Evolutionary conservation across 1,140 invertebrate species (phyloP).

Genomic region (Hormaphis cornu): DNA sequence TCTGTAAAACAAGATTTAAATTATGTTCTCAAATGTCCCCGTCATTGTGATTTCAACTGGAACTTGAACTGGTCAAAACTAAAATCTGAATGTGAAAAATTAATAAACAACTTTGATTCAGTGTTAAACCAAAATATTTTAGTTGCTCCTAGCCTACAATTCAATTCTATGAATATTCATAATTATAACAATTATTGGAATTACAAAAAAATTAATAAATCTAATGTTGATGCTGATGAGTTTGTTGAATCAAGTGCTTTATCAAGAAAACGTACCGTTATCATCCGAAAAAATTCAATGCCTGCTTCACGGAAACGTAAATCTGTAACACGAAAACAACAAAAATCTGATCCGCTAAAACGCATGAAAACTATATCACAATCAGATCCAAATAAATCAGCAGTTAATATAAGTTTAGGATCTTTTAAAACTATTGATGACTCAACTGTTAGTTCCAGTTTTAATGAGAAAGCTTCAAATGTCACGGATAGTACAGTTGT

Average conservation of each 20-base stretch:
- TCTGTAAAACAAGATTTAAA: constrained; percentile 53
- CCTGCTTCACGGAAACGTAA: not conserved
- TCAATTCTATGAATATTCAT: constrained; percentile 51
- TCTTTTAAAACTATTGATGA: constrained; percentile 35
- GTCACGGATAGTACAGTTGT: too few relatives aligned
- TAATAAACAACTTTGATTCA: constrained; percentile 50
- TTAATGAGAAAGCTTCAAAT: not conserved
- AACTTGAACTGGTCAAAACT: constrained; percentile 50
- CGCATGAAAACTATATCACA: constrained; percentile 44
- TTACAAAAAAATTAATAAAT: too few relatives aligned
- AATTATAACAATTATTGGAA: constrained; percentile 39
- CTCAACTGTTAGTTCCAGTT: not conserved
- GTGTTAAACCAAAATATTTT: constrained; percentile 47
- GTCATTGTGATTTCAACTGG: constrained; percentile 56
- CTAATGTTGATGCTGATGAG: not conserved
- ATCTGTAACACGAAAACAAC: not conserved
- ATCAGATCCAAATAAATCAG: constrained; percentile 48
- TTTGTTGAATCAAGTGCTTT: not conserved
- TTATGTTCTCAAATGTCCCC: constrained; percentile 51
- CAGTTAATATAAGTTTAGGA: constrained; percentile 40
- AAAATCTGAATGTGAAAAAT: constrained; percentile 49
- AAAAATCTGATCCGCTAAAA: not conserved
- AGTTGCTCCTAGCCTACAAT: constrained; percentile 51
- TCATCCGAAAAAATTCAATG: not conserved
- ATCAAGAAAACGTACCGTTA: not conserved